A percentile compares a stretch with the other conserved stretches of the same genome.
Evolutionary conservation across 2,113 vertebrate genomes (phyloP).

Genomic region (Shinisaurus crocodilurus): DNA sequence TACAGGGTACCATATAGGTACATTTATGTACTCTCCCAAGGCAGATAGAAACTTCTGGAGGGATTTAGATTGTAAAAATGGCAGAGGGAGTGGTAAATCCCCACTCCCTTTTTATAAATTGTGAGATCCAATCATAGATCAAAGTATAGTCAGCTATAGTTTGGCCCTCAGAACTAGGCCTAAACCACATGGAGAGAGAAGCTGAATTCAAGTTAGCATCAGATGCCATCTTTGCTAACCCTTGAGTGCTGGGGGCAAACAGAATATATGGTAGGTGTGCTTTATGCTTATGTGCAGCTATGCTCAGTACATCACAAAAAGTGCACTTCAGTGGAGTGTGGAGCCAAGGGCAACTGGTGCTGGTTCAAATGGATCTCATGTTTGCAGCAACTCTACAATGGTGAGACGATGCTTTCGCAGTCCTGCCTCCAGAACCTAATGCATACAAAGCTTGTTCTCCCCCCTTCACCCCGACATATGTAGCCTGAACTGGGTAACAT

Average conservation of each 20-base stretch:
- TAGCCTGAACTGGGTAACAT: too few species aligned
- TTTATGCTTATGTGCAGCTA: too few species aligned
- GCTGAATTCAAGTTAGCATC: background rate
- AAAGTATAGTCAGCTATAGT: background rate
- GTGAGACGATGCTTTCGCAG: background rate
- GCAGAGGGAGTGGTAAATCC: too few species aligned
- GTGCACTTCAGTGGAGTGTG: background rate
- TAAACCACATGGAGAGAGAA: background rate
- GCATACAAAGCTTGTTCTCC: too few species aligned
- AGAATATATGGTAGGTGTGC: background rate
- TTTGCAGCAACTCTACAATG: background rate
- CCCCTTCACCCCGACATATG: too few species aligned
- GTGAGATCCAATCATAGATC: background rate
- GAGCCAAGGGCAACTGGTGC: background rate
- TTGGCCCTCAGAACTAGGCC: background rate
- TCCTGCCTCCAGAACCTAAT: too few species aligned
- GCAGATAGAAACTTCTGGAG: background rate
- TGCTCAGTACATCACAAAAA: too few species aligned
- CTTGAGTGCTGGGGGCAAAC: background rate
- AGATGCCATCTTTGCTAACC: background rate
- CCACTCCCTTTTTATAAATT: background rate
- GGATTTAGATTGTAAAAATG: background rate
- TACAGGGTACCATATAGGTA: too few species aligned
- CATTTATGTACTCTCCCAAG: too few species aligned
- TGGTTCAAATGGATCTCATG: background rate